Evolutionary conservation across 1,140 invertebrate species (phyloP).

Genomic region (Penaeus indicus): DNA sequence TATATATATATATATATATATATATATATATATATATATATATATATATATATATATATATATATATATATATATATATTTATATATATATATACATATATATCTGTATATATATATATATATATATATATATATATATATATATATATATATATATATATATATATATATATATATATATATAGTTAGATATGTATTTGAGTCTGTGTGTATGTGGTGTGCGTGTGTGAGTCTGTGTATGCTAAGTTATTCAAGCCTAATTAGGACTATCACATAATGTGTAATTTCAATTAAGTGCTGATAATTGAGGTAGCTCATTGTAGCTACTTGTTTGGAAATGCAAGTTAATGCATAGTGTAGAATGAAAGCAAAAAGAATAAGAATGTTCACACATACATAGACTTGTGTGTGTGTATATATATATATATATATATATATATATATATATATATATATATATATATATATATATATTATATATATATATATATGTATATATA

Average conservation of each 20-base stretch:
- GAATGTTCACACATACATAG: not conserved
- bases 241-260: too few relatives aligned
- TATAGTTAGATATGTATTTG: not conserved
- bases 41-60: too few relatives aligned
- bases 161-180: not conserved
- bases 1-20: constrained; percentile 23
- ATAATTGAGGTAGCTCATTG: too few relatives aligned
- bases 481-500: constrained; percentile 9
- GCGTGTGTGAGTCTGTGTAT: constrained; percentile 3
- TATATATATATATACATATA: not conserved
- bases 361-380: not conserved
- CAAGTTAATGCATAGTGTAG: too few relatives aligned
- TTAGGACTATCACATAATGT: too few relatives aligned
- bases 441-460: not conserved
- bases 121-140: constrained; percentile 27
- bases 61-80: not conserved
- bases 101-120: constrained; percentile 10
- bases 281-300: too few relatives aligned
- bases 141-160: constrained; percentile 25
- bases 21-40: not conserved
- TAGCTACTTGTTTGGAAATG: too few relatives aligned
- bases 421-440: too few relatives aligned
- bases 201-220: not conserved
- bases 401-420: not conserved
- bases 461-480: constrained; percentile 18